Base-by-base conservation (phyloP, 1,140 invertebrate species). In the Triops cancriformis region DNA sequence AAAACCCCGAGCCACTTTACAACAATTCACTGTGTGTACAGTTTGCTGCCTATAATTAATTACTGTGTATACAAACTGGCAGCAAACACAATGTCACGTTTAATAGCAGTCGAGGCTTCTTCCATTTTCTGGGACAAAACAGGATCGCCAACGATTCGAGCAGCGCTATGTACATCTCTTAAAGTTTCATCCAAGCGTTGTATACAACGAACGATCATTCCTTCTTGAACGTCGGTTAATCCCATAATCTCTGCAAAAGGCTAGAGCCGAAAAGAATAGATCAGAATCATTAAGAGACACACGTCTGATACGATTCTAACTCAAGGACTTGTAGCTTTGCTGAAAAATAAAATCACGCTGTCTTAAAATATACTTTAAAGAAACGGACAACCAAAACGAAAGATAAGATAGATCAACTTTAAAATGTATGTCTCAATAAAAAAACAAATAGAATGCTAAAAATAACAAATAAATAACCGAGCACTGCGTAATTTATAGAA, bases 51-150 rank as follows among this genome's bases (percentile, higher is more conserved):
- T 5, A 23, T 6, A 26, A n/a, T 7, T 74, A 14, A 12, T 80
- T 73, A 83, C 83, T 89, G 88, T 11, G 95, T 97, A 83, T 99
- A 99, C 18, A 99, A 87, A 86, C 95, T 98, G 26, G 96, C 95
- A 42, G 97, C 94, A 85, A 99, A 99, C 1, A 99, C 97, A 83
- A 99, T 99, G 84, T 99, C 97, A 80, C 98, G 86, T 84, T 98
- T 98, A 76, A 99, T 98, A 43, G 92, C 89, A 1, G 90, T 90
- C 0, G 94, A 95, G 0, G 96, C 95, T 85, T 97, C 93, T 84
- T 98, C 94, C 94, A 99, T 98, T 87, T 98, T 99, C 74, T 91
- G 90, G 82, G 92, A 91, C 0, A 99, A 85, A 26, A 91, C 90
- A 0, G 94, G 92, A 85, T 98, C 94, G 0, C 98, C 98, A 79